phyloP scores from a whole-genome alignment of 2,797 vertebrate species.

The Schizopygopsis pylzovi region DNA sequence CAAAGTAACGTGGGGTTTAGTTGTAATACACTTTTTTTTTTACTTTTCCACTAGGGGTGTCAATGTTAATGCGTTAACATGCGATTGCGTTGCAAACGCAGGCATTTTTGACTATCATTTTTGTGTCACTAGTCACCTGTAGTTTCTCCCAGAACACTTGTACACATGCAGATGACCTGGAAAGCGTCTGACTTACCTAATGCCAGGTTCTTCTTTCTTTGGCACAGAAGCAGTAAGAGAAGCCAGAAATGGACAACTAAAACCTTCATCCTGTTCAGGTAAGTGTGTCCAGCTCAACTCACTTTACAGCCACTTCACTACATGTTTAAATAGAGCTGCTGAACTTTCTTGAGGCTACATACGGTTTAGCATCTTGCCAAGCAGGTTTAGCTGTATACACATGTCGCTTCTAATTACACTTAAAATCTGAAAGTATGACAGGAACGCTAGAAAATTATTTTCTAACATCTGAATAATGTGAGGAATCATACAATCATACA shows the following conservation, averaged over 20 bases:
- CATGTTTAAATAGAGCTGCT: not conserved
- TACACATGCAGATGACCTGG: too few relatives aligned
- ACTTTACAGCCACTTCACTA: not conserved
- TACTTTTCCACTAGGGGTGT: too few relatives aligned
- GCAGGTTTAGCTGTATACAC: not conserved
- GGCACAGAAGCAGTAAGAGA: constrained; percentile 18
- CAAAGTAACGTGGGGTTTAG: too few relatives aligned
- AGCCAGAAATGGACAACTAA: not conserved
- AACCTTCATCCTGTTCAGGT: not conserved
- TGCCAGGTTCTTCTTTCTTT: constrained; percentile 4
- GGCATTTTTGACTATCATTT: too few relatives aligned
- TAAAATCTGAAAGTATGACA: not conserved
- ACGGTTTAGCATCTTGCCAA: not conserved
- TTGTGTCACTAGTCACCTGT: too few relatives aligned
- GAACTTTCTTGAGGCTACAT: not conserved
- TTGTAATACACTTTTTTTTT: too few relatives aligned
- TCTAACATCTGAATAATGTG: not conserved
- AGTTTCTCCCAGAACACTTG: not conserved
- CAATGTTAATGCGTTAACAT: too few relatives aligned
- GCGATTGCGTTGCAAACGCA: too few relatives aligned
- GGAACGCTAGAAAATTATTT: not conserved
- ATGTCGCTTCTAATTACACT: not conserved
- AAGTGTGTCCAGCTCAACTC: not conserved
- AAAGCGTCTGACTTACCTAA: constrained; percentile 40
- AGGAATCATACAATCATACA: not conserved